Conservation (phyloP, 2,113 vertebrate genomes). For the Sus scrofa region T2T-Sscrofa CM000830.6:33875501-33876000, state of each 20-base stretch:
- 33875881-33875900: conserved; percentile 17
- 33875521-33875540: background rate
- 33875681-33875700: background rate
- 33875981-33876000: background rate
- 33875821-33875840: background rate
- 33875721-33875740: conserved; percentile 27
- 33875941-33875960: conserved; percentile 12
- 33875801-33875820: background rate
- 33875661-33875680: background rate
- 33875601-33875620: background rate
- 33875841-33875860: background rate
- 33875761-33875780: background rate
- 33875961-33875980: background rate
- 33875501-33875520: background rate
- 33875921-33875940: conserved; percentile 12
- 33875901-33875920: conserved; percentile 30
- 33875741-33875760: background rate
- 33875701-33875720: background rate
- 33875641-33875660: background rate
- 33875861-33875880: conserved; percentile 20
- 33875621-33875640: background rate
- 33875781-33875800: background rate
- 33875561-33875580: background rate
- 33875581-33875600: background rate
- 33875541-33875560: background rate